Evolutionary conservation across 2,797 vertebrate species (phyloP).

Genomic region (Orientallactaga sibirica): DNA sequence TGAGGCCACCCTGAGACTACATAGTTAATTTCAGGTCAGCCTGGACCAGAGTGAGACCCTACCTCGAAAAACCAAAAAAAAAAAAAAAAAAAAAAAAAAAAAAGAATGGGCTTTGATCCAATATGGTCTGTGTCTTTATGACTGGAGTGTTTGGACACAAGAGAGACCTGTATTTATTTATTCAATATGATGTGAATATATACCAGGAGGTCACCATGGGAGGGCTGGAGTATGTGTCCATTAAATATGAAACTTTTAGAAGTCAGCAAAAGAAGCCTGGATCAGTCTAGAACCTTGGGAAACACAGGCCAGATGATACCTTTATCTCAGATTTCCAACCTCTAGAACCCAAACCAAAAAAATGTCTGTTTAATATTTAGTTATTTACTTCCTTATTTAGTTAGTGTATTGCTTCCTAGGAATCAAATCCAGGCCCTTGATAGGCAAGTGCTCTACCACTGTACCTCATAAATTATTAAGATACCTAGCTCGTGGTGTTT

Average conservation of each 20-base stretch:
- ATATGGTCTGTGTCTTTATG: not conserved
- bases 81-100: no score
- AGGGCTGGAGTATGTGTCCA: not conserved
- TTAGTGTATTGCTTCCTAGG: not conserved
- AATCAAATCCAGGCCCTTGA: not conserved
- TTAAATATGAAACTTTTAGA: not conserved
- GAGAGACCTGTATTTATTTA: not conserved
- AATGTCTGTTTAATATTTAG: not conserved
- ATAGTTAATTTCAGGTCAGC: no score
- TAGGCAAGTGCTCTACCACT: not conserved
- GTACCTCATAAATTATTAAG: not conserved
- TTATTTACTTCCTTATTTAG: not conserved
- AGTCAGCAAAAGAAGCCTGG: not conserved
- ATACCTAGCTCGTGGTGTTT: not conserved
- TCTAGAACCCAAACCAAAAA: not conserved
- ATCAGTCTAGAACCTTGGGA: not conserved
- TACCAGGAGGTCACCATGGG: fast-evolving
- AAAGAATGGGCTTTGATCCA: not conserved
- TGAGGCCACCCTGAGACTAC: no score
- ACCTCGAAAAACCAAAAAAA: no score
- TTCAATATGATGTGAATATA: not conserved
- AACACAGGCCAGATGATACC: no score
- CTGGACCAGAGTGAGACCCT: no score
- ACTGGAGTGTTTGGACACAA: not conserved
- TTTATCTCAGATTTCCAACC: not conserved